Evolutionary conservation across 1,140 invertebrate species (phyloP).

Genomic region (Mactra quadrangularis): DNA sequence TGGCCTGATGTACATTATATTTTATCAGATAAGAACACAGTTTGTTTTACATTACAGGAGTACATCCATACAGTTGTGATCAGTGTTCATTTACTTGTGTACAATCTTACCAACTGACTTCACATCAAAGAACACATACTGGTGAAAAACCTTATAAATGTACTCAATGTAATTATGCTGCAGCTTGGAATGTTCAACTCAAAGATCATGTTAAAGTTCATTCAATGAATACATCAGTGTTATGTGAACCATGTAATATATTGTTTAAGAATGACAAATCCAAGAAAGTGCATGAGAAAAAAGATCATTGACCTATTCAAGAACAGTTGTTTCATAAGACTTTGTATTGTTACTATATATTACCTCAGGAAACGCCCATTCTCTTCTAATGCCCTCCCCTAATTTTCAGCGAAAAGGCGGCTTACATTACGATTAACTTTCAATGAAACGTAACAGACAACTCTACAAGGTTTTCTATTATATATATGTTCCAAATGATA

Average conservation of each 20-base stretch:
- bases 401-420: no score
- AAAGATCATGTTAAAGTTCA: slow-evolving; percentile 50
- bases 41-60: slow-evolving; percentile 36
- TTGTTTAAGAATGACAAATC: slow-evolving; percentile 47
- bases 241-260: slow-evolving; percentile 42
- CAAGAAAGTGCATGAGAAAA: slow-evolving; percentile 42
- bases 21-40: no score
- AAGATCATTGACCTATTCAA: no score
- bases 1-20: no score
- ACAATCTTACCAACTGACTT: slow-evolving; percentile 45
- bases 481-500: no score
- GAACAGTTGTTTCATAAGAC: no score
- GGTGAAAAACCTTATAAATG: slow-evolving; percentile 63
- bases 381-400: no score
- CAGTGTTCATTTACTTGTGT: slow-evolving; percentile 56
- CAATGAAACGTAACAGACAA: no score
- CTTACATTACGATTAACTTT: no score
- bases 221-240: not conserved
- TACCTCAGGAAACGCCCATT: no score
- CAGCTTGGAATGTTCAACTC: slow-evolving; percentile 64
- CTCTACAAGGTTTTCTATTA: no score
- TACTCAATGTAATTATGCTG: slow-evolving; percentile 53
- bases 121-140: slow-evolving; percentile 60
- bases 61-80: slow-evolving; percentile 50
- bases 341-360: no score